These are phyloP conservation scores for Anser brachyrhynchus DNA, from an alignment of 2,113 vertebrate genomes.

Conservation along the genomic window DNA sequence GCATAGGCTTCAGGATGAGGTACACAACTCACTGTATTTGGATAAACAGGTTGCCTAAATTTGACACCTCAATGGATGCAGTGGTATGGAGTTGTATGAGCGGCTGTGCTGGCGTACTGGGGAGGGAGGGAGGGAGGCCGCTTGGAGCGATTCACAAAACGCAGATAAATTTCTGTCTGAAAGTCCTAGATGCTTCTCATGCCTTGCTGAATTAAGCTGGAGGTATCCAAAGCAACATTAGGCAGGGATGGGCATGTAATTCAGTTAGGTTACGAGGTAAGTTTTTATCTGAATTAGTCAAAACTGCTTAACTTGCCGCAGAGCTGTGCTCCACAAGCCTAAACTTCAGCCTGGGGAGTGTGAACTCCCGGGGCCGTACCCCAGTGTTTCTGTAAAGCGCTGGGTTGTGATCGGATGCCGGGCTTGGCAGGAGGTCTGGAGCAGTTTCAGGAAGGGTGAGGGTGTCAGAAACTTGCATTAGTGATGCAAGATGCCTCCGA, in stretches of 20 bases:
- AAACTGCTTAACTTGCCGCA: neutral
- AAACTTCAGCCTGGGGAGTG: no score
- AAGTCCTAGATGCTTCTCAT: neutral
- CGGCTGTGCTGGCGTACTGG: accelerated
- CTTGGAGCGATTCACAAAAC: neutral
- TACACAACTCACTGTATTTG: neutral
- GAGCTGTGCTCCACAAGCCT: neutral
- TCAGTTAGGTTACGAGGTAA: neutral
- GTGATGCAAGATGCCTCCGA: neutral
- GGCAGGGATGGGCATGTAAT: neutral
- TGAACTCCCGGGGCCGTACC: neutral
- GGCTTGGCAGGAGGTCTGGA: neutral
- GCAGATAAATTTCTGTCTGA: no score
- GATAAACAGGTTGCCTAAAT: neutral
- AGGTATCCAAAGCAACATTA: neutral
- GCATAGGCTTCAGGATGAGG: neutral
- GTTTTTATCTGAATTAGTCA: neutral
- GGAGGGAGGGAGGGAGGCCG: neutral
- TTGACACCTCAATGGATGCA: neutral
- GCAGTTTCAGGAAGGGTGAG: neutral
- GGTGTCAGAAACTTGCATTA: neutral
- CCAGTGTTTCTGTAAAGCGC: neutral
- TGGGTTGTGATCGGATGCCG: neutral
- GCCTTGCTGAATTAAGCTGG: neutral
- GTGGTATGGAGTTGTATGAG: neutral